Percentiles rank a stretch among this genome's conserved stretches.
These are phyloP conservation scores for Myotis davidii DNA, from an alignment of 2,113 vertebrate species.

Conservation along the genomic window DNA sequence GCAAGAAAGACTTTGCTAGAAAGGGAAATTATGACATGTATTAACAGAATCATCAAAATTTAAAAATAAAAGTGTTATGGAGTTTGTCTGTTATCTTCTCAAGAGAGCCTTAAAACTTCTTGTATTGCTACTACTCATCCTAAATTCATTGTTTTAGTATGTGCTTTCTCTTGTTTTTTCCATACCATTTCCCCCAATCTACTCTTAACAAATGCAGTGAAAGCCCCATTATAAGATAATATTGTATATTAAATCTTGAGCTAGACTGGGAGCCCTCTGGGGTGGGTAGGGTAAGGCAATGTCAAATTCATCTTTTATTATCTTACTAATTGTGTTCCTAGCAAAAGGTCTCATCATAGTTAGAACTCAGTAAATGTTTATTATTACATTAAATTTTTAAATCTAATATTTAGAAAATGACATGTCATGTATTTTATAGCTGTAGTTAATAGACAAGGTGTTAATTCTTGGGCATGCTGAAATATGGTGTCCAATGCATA, in stretches of 20 bases:
- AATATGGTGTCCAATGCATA: background rate
- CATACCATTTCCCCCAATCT: background rate
- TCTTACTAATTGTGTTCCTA: background rate
- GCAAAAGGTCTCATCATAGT: background rate
- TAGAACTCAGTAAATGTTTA: background rate
- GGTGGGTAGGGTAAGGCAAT: background rate
- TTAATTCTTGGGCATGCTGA: background rate
- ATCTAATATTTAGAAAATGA: background rate
- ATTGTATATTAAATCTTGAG: background rate
- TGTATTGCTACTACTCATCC: background rate
- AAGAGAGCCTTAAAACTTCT: background rate
- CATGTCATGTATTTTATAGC: background rate
- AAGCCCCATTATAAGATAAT: background rate
- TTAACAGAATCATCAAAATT: slow-evolving; percentile 26
- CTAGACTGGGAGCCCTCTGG: background rate
- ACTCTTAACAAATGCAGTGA: background rate
- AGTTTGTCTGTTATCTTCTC: background rate
- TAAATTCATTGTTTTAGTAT: background rate
- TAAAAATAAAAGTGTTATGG: background rate
- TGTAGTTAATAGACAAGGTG: background rate
- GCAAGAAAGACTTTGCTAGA: background rate
- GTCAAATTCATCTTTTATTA: background rate
- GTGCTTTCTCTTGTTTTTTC: background rate
- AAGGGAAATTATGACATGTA: background rate
- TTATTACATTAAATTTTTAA: background rate